Conservation (phyloP, 2,797 vertebrate genomes). For the Delichon dasypus region DNA sequence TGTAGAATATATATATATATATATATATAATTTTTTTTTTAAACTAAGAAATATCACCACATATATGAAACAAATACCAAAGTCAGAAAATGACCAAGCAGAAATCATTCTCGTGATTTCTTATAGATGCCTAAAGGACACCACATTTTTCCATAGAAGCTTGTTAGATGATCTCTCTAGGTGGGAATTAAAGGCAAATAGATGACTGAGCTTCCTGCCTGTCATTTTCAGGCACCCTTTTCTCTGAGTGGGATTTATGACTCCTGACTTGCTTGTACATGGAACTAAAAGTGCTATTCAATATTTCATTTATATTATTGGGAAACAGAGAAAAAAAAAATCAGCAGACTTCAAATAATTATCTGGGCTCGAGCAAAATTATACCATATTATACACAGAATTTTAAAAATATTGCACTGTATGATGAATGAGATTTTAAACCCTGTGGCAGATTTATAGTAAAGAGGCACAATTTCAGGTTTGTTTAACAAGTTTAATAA, state of each 20-base stretch:
- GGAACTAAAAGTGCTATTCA: neutral
- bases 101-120: neutral
- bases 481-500: constrained; percentile 56
- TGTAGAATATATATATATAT: neutral
- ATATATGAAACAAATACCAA: neutral
- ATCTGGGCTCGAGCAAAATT: neutral
- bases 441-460: neutral
- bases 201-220: neutral
- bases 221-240: neutral
- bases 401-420: neutral
- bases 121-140: neutral
- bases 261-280: neutral
- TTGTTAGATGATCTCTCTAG: neutral
- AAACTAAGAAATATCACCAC: neutral
- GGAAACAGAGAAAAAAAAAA: neutral
- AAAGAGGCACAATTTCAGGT: constrained; percentile 1
- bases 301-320: neutral
- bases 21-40: neutral
- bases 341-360: neutral
- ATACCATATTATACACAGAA: neutral
- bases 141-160: neutral
- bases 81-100: neutral
- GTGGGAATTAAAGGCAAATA: neutral
- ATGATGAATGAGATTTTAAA: neutral
- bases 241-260: neutral